phyloP scores from a whole-genome alignment of 2,888 invertebrate species.

The Conops quadrifasciatus region DNA sequence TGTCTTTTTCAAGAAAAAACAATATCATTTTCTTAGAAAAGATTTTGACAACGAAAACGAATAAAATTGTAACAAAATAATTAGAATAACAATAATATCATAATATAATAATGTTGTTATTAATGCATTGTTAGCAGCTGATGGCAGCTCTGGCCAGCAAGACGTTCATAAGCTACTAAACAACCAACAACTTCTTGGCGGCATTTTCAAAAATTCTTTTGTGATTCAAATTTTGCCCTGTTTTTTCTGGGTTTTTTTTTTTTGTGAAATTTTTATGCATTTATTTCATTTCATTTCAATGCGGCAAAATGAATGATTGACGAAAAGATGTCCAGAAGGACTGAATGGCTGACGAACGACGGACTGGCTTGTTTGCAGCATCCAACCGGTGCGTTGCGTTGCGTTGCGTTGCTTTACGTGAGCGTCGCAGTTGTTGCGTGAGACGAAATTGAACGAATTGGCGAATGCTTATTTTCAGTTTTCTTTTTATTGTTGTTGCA shows the following conservation, averaged over 20 bases:
- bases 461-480: neutral
- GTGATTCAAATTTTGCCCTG: constrained; percentile 42
- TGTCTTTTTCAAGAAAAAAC: too few relatives aligned
- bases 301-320: constrained; percentile 63
- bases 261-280: constrained; percentile 53
- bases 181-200: neutral
- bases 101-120: too few relatives aligned
- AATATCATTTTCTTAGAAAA: too few relatives aligned
- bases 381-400: too few relatives aligned
- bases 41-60: too few relatives aligned
- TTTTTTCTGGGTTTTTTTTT: constrained; percentile 17
- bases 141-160: constrained; percentile 7
- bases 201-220: constrained; percentile 32
- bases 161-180: neutral
- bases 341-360: neutral
- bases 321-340: constrained; percentile 57
- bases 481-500: neutral
- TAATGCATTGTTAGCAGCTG: too few relatives aligned
- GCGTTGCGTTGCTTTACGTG: too few relatives aligned
- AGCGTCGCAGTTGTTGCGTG: too few relatives aligned
- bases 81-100: too few relatives aligned
- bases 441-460: neutral
- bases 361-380: too few relatives aligned
- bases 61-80: too few relatives aligned
- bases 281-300: constrained; percentile 43